Evolutionary conservation across 2,888 invertebrate species (phyloP).

Genomic region (Hyposoter didymator): DNA sequence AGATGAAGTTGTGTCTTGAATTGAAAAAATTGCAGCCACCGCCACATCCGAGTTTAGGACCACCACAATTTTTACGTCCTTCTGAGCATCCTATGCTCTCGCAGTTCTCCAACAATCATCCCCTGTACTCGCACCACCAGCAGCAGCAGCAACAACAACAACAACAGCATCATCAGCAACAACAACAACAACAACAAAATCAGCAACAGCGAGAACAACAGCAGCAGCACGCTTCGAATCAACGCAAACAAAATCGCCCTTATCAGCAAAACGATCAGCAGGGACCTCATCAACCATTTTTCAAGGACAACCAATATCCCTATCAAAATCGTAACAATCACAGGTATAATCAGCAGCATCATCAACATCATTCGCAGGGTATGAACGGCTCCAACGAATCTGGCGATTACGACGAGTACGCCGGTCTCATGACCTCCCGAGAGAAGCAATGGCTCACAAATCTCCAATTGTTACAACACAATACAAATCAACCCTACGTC

Average conservation of each 20-base stretch:
- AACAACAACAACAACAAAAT: constrained; percentile 74
- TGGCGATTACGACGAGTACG: constrained; percentile 90
- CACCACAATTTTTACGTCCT: constrained; percentile 82
- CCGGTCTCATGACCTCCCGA: constrained; percentile 96
- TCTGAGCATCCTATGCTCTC: constrained; percentile 79
- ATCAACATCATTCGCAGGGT: constrained; percentile 73
- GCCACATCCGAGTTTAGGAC: constrained; percentile 79
- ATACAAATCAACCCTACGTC: constrained; percentile 97
- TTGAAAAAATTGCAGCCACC: constrained; percentile 80
- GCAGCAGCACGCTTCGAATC: constrained; percentile 78
- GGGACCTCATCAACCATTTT: constrained; percentile 79
- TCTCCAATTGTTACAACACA: constrained; percentile 96
- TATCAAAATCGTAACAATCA: constrained; percentile 79
- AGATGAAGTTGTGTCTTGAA: background rate
- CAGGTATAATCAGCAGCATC: constrained; percentile 73
- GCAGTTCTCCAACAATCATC: constrained; percentile 77
- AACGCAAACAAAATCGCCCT: constrained; percentile 78
- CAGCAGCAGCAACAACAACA: constrained; percentile 77
- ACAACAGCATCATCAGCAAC: constrained; percentile 73
- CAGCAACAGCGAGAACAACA: constrained; percentile 76
- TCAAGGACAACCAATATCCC: constrained; percentile 81
- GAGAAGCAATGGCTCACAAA: constrained; percentile 99
- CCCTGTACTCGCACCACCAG: constrained; percentile 75
- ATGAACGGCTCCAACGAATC: constrained; percentile 79
- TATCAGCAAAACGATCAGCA: constrained; percentile 80